Evolutionary conservation across 92 coral and sea anemone species (phyloP), one percentile per base, ranked within the genome.

Genomic region (Umimayanthus chanpuru): DNA sequence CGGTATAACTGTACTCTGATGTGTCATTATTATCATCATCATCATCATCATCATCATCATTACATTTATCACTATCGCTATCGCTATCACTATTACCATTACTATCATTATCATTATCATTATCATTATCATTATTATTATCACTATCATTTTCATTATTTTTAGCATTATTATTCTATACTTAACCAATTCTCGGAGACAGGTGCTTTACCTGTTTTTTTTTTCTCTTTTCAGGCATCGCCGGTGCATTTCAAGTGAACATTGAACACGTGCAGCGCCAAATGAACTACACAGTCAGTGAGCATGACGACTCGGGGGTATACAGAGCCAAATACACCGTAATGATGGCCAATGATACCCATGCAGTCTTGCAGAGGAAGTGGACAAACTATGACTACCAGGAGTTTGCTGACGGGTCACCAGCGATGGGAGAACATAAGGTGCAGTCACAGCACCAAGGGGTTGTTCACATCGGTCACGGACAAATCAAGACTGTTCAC

Each of bases 251-350:
- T 56, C 98, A 95, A 87, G 92, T 95, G 41, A 90, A 93, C 81
- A 87, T 93, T 28, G 89, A 91, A 73, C 73, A 82, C 3, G 88
- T 36, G 20, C 88, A 76, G 32, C 73, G 36, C 65, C 58, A 85
- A 70, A 89, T 80, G 73, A 71, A 67, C 26, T 91, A 85, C 77
- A 85, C 85, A 55, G 93, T 92, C 3, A 79, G 86, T 75, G 99
- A 97, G 68, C 95, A 95, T 55, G 99, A 97, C 82, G 98, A 95
- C 66, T 97, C 99, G 0, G 99, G 99, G 4, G 79, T 91, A 21
- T 96, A 95, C 93, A 86, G 81, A 73, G 64, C 99, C 9, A 85
- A 79, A 12, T 97, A 97, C 89, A 89, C 74, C 38, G 95, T 93
- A 5, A 87, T 91, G 15, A 88, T 86, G 39, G 55, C 89, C 21